Conservation (phyloP, 2,888 invertebrate genomes). For the Meiosimyza decipiens region DNA sequence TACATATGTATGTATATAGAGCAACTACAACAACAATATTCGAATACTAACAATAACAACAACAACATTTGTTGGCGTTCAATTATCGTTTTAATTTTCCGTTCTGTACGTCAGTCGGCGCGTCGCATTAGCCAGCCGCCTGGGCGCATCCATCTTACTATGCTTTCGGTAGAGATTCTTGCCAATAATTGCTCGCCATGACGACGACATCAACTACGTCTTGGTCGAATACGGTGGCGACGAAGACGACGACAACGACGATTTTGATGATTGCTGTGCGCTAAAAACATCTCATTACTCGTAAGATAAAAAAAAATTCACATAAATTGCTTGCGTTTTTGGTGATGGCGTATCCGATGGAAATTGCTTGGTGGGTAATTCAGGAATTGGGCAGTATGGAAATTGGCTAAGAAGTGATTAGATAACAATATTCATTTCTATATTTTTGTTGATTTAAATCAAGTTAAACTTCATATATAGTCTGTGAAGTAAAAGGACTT, state of each 20-base stretch:
- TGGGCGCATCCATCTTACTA: neutral
- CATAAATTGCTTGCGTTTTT: too few species aligned
- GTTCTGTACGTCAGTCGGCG: neutral
- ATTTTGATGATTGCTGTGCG: too few species aligned
- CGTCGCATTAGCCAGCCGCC: neutral
- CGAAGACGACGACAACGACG: neutral
- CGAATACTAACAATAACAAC: neutral
- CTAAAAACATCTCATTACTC: too few species aligned
- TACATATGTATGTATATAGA: neutral
- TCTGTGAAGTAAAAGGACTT: too few species aligned
- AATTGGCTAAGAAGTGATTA: too few species aligned
- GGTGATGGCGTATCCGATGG: too few species aligned
- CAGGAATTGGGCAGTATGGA: too few species aligned
- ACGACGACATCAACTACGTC: neutral
- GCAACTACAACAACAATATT: neutral
- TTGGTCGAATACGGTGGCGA: neutral
- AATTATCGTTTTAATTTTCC: constrained; percentile 3
- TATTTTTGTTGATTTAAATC: too few species aligned
- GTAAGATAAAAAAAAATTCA: too few species aligned
- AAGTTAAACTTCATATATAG: too few species aligned
- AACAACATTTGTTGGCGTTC: constrained; percentile 14
- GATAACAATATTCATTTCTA: too few species aligned
- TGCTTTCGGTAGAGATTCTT: neutral
- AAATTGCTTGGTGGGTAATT: too few species aligned
- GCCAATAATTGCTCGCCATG: constrained; percentile 4